These are phyloP conservation scores for Calameuta filiformis DNA, from an alignment of 2,888 invertebrate species.

Conservation along the genomic window DNA sequence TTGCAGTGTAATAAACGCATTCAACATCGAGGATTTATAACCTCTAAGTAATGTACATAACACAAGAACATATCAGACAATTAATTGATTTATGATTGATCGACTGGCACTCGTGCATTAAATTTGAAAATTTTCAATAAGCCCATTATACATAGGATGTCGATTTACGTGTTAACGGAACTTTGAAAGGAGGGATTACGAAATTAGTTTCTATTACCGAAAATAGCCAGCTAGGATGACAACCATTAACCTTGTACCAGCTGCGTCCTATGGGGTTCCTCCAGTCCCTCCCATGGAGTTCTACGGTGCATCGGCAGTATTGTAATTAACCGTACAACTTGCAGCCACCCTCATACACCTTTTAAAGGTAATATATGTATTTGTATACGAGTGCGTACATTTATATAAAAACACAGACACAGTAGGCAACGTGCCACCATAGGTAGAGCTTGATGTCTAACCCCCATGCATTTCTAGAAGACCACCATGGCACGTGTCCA, in stretches of 20 bases:
- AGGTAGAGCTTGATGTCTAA: constrained; percentile 7
- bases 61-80: background rate
- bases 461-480: constrained; percentile 24
- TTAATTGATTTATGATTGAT: background rate
- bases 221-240: constrained; percentile 50
- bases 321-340: constrained; percentile 41
- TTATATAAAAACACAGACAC: background rate
- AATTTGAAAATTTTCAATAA: background rate
- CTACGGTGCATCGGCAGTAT: constrained; percentile 27
- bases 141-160: background rate
- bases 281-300: background rate
- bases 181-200: constrained; percentile 6
- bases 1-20: background rate
- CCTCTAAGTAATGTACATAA: background rate
- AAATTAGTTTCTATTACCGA: constrained; percentile 51
- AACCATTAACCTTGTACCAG: constrained; percentile 48
- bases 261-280: constrained; percentile 33
- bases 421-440: constrained; percentile 1
- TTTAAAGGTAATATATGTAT: background rate
- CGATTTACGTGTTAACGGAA: background rate
- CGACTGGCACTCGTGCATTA: background rate
- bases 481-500: constrained; percentile 48
- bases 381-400: background rate
- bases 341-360: constrained; percentile 12
- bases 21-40: background rate